Evolutionary conservation across 2,888 invertebrate genomes (phyloP).

Genomic region (Melanostoma scalare): DNA sequence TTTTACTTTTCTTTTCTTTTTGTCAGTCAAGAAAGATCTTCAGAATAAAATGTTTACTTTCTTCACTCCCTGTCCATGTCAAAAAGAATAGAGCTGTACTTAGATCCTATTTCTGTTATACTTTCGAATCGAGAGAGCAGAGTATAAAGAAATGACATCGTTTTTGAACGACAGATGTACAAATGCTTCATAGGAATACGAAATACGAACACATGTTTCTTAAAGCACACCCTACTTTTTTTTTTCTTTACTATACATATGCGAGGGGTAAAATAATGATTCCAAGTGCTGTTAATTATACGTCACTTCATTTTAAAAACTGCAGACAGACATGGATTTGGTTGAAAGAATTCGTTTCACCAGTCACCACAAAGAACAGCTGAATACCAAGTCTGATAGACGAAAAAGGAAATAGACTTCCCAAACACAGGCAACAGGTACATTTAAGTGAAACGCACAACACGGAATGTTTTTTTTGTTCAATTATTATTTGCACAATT

Average conservation of each 20-base stretch:
- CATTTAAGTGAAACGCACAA: background rate
- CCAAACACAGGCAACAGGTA: slow-evolving; percentile 32
- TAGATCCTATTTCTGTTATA: slow-evolving; percentile 12
- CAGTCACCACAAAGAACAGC: slow-evolving; percentile 17
- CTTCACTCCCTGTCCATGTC: slow-evolving; percentile 23
- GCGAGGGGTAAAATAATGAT: slow-evolving; percentile 46
- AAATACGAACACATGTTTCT: slow-evolving; percentile 43
- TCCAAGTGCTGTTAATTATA: slow-evolving; percentile 64
- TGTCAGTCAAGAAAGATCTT: slow-evolving; percentile 18
- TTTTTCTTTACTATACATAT: slow-evolving; percentile 22
- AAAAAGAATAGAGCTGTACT: slow-evolving; percentile 10
- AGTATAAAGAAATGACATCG: background rate
- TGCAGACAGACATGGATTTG: slow-evolving; percentile 48
- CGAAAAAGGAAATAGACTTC: background rate
- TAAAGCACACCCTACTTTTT: slow-evolving; percentile 45
- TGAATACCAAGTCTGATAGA: slow-evolving; percentile 8
- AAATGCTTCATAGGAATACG: slow-evolving; percentile 31
- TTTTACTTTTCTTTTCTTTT: slow-evolving; percentile 10
- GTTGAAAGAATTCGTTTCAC: slow-evolving; percentile 27
- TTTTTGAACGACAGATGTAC: slow-evolving; percentile 53
- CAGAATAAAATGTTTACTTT: slow-evolving; percentile 23
- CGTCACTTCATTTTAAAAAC: slow-evolving; percentile 58
- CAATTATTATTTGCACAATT: slow-evolving; percentile 18
- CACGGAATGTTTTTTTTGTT: background rate
- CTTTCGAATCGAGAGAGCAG: background rate